Evolutionary conservation across 2,113 vertebrate species (phyloP).

Genomic region (Rhea americana): DNA sequence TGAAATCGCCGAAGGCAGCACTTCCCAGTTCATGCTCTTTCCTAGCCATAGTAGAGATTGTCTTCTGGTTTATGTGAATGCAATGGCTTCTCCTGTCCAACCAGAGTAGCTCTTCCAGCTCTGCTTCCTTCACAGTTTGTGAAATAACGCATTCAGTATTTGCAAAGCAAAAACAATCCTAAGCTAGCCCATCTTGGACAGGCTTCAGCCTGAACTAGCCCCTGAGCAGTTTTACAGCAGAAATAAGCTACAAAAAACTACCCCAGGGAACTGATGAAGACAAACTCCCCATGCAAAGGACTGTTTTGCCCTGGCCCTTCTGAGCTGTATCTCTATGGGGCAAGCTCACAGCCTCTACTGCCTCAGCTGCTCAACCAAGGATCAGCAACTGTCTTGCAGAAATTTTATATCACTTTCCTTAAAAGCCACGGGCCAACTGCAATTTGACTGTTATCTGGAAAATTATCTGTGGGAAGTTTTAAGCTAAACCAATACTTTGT

Average conservation of each 20-base stretch:
- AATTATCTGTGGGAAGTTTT: background rate
- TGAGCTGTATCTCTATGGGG: background rate
- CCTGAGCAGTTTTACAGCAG: background rate
- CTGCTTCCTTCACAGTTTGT: background rate
- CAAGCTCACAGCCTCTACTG: background rate
- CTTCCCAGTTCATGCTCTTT: background rate
- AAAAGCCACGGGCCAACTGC: background rate
- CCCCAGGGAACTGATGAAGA: background rate
- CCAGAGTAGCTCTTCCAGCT: background rate
- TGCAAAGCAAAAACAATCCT: background rate
- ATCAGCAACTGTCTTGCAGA: background rate
- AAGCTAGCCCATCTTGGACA: background rate
- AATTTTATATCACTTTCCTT: background rate
- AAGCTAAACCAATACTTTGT: background rate
- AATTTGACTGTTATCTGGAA: background rate
- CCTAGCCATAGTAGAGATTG: background rate
- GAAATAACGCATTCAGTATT: background rate
- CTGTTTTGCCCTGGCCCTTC: no score
- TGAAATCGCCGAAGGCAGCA: accelerated
- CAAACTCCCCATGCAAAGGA: background rate
- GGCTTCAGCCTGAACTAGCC: background rate
- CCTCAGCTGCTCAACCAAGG: background rate
- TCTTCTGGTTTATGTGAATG: background rate
- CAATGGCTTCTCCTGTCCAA: background rate
- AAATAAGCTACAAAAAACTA: background rate